These are phyloP conservation scores for Melanotaenia maccullochi DNA, from an alignment of 2,797 vertebrate genomes.

Conservation along the genomic window DNA sequence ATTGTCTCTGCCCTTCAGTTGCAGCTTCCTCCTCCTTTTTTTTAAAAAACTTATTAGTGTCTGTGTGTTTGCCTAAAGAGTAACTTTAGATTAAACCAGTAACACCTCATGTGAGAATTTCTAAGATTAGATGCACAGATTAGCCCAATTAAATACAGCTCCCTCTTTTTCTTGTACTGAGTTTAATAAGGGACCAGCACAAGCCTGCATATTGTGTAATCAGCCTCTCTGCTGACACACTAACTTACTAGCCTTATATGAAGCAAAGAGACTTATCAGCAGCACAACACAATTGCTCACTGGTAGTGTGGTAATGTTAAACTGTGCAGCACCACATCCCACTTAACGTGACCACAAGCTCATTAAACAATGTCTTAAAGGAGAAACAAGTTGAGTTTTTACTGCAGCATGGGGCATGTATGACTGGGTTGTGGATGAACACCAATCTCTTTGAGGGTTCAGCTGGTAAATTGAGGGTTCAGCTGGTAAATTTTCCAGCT, in stretches of 20 bases:
- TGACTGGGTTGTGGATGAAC: constrained; percentile 33
- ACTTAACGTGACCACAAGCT: constrained; percentile 49
- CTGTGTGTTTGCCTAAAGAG: constrained; percentile 25
- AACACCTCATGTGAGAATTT: constrained; percentile 22
- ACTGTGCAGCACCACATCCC: constrained; percentile 47
- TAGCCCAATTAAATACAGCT: constrained; percentile 34
- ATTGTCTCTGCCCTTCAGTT: constrained; percentile 4
- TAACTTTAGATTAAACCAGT: constrained; percentile 36
- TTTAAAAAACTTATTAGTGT: constrained; percentile 22
- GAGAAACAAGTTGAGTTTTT: constrained; percentile 43
- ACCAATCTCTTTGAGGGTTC: constrained; percentile 20
- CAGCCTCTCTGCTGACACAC: constrained; percentile 51
- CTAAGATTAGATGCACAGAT: constrained; percentile 40
- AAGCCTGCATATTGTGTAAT: constrained; percentile 53
- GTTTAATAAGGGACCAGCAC: constrained; percentile 43
- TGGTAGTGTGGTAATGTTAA: constrained; percentile 43
- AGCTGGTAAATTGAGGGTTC: constrained; percentile 27
- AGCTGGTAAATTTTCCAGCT: constrained; percentile 33
- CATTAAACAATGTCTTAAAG: constrained; percentile 46
- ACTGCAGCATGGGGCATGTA: constrained; percentile 32
- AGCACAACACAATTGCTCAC: constrained; percentile 43
- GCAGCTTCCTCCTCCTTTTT: background rate
- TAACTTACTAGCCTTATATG: constrained; percentile 54
- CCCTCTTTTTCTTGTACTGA: constrained; percentile 27
- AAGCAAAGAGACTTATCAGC: constrained; percentile 57